Base-by-base conservation (phyloP, 35 echinoderm and acorn worm species). In the Lytechinus variegatus region DNA sequence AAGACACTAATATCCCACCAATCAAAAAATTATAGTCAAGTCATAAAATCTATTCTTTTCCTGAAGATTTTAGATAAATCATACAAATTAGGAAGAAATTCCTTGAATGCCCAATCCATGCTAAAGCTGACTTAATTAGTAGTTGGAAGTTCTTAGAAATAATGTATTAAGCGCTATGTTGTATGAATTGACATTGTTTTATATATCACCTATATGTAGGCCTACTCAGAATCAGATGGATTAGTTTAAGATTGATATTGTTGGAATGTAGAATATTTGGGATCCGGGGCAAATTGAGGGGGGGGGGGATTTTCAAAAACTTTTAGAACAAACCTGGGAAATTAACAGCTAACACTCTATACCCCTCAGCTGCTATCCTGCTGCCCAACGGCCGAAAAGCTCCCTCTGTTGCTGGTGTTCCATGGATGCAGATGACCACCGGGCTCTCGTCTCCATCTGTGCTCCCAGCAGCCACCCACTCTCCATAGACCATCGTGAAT, bases 401-500 rank as follows among this genome's bases (percentile, higher is more conserved):
- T 4, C 92, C 92, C n/a, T 93, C 52, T 24, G 92, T 93, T 27
- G 92, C 92, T 3, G 92, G 92, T 10, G 53, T 54, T 13, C 92
- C 92, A n/a, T 93, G 92, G 54, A 93, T n/a, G 55, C 92, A 93
- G 8, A 93, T 2, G n/a, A 93, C 54, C 53, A 93, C 54, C n/a
- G 92, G 92, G 27, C 7, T 54, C 88, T 90, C 88, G 2, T 90
- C 87, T 6, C 1, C 19, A 19, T 11, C 27, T 5, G 8, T 4
- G 9, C 55, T 93, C 13, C 55, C 55, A 27, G 27, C 92, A 9
- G 53, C 92, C 11, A 21, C 11, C 92, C 92, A 93, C 27, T 93
- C 92, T 93, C 92, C 92, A 16, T 93, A 93, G 13, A 93, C 92
- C 92, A 93, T 93, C 1, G 51, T 54, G 55, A 55, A 93, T 10